Conservation (phyloP, 2,888 invertebrate genomes). For the Eupithecia centaureata region DNA sequence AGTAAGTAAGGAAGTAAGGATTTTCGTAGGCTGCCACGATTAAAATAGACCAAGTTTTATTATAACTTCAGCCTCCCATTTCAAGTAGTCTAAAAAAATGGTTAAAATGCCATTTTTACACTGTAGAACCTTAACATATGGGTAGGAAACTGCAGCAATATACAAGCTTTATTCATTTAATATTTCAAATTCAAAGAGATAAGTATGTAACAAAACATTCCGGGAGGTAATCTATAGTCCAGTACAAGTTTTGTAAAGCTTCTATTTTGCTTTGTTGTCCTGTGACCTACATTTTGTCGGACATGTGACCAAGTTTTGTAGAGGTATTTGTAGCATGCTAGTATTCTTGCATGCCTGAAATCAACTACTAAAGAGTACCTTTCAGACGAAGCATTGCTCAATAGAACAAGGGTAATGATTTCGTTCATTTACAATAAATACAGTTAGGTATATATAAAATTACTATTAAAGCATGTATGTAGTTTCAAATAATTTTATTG, state of each 20-base stretch:
- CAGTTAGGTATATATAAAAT: no score
- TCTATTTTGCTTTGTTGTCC: constrained; percentile 14
- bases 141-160: background rate
- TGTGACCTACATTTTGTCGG: constrained; percentile 20
- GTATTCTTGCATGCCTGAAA: no score
- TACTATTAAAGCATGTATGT: no score
- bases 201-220: background rate
- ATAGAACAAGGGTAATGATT: background rate
- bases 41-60: background rate
- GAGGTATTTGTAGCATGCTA: background rate
- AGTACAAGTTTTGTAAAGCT: background rate
- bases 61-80: background rate
- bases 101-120: background rate
- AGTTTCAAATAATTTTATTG: no score
- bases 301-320: background rate
- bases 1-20: no score
- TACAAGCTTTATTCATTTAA: background rate
- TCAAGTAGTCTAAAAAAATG: background rate
- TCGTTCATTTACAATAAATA: background rate
- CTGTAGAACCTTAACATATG: background rate
- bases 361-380: no score
- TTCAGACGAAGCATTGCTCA: background rate
- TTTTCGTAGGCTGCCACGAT: background rate
- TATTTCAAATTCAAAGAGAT: background rate
- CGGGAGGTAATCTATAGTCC: background rate